Evolutionary conservation across 2,113 vertebrate genomes (phyloP).

Genomic region (Eulemur macaco): DNA sequence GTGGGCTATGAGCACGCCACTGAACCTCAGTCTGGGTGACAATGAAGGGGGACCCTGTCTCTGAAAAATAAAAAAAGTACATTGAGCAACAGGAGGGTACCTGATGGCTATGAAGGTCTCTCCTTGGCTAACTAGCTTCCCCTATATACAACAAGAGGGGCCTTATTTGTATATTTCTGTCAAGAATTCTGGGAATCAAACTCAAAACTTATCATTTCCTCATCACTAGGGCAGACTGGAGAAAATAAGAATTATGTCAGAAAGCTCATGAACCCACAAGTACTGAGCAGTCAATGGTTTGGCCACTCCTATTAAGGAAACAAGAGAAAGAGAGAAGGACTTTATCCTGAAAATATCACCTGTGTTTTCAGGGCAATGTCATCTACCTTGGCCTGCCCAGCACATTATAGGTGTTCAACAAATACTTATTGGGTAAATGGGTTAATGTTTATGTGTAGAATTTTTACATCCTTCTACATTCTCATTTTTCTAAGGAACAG

Average conservation of each 20-base stretch:
- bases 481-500: constrained; percentile 1
- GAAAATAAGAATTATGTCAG: not conserved
- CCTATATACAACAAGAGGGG: not conserved
- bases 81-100: not conserved
- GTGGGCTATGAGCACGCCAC: too few relatives aligned
- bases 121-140: not conserved
- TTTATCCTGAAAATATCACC: not conserved
- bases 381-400: not conserved
- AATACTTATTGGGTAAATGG: not conserved
- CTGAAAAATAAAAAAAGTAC: not conserved
- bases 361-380: not conserved
- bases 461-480: not conserved
- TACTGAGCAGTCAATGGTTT: not conserved
- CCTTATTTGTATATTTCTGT: not conserved
- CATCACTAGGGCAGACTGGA: not conserved
- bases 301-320: not conserved
- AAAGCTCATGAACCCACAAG: not conserved
- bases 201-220: not conserved
- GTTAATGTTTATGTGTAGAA: not conserved
- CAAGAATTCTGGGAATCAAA: not conserved
- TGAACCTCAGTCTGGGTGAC: too few relatives aligned
- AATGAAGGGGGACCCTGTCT: too few relatives aligned
- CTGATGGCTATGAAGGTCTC: not conserved
- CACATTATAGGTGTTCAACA: not conserved
- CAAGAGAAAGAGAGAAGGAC: not conserved